Conservation (phyloP, 2,888 invertebrate species). For the Podabrus alpinus region DNA sequence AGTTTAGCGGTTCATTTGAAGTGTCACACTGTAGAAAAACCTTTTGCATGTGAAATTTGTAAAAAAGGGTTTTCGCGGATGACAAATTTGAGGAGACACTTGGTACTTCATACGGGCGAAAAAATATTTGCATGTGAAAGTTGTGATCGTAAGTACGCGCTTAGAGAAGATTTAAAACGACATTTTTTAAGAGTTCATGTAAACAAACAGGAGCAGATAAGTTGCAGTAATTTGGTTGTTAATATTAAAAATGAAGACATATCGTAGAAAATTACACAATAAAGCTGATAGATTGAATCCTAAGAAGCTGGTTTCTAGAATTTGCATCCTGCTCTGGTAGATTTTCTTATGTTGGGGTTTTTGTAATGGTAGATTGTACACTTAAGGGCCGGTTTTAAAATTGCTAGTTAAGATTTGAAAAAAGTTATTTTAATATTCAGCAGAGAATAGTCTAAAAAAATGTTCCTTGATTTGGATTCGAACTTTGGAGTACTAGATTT, state of each 20-base stretch:
- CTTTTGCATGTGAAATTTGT: not conserved
- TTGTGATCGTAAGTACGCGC: not conserved
- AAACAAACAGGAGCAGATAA: not conserved
- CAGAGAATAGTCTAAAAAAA: too few relatives aligned
- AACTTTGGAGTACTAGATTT: too few relatives aligned
- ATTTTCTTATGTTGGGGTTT: too few relatives aligned
- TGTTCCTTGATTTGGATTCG: too few relatives aligned
- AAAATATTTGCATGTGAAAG: not conserved
- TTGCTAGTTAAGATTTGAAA: too few relatives aligned
- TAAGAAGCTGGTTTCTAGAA: too few relatives aligned
- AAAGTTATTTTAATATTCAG: too few relatives aligned
- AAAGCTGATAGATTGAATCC: too few relatives aligned
- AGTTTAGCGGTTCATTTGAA: not conserved
- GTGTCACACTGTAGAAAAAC: not conserved
- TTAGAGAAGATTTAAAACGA: not conserved
- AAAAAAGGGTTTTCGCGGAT: not conserved
- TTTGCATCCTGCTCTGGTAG: too few relatives aligned
- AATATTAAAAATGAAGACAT: not conserved
- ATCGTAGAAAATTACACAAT: not conserved
- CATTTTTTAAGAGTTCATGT: not conserved
- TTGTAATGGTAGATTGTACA: too few relatives aligned
- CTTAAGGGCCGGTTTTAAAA: too few relatives aligned
- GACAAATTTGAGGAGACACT: not conserved
- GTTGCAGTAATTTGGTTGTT: not conserved
- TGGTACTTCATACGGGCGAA: not conserved